Conservation (phyloP, 2,113 vertebrate genomes). For the Semnopithecus entellus region DNA sequence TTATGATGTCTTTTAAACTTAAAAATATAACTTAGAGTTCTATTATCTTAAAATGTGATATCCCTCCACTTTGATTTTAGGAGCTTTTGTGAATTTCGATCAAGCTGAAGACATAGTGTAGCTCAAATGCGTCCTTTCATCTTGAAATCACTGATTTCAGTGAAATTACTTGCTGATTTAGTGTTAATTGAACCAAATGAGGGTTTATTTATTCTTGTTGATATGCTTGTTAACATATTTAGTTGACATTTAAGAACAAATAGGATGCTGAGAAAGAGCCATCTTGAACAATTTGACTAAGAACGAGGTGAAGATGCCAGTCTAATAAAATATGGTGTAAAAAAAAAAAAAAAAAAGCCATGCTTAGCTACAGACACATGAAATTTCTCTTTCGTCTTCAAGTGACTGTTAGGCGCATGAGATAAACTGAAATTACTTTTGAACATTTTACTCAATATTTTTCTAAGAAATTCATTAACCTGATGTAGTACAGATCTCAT, state of each 20-base stretch:
- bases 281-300: neutral
- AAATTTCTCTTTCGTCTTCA: neutral
- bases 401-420: neutral
- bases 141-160: neutral
- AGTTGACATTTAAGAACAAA: neutral
- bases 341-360: neutral
- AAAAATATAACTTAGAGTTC: neutral
- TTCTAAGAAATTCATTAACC: too few species aligned
- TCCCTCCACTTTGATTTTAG: neutral
- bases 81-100: neutral
- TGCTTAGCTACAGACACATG: neutral
- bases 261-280: neutral
- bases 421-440: too few species aligned
- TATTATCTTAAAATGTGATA: neutral
- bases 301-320: neutral
- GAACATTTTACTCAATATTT: too few species aligned
- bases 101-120: neutral
- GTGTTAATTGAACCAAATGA: neutral
- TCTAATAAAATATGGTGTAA: neutral
- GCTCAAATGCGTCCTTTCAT: rapidly evolving
- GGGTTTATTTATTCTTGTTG: neutral
- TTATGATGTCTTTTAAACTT: neutral
- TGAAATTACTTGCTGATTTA: neutral
- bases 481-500: too few species aligned
- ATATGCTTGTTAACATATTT: neutral